Base-by-base conservation (phyloP, 2,888 invertebrate genomes). In the Xylota segnis region DNA sequence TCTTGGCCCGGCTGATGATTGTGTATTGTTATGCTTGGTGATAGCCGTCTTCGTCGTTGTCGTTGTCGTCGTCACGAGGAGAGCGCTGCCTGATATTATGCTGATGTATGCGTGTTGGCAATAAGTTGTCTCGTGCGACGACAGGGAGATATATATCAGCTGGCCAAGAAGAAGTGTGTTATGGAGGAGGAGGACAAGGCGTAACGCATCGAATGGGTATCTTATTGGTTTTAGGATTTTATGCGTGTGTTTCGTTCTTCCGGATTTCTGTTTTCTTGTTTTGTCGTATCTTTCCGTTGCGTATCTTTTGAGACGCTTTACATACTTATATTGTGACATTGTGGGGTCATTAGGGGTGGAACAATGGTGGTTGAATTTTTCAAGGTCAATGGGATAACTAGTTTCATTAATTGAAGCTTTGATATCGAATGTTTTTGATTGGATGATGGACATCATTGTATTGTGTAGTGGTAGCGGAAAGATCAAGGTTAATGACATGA, bases 141-240 rank as follows among this genome's bases (percentile, higher is more conserved):
- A 37, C 79, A 68, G 43, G 12, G 58, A 58, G 72, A 74, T 74
- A 61, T 29, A 74, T 29, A 75, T 79, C 78, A 84, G 70, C 79
- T 75, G 70, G 12, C 0, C 27, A 50, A 16, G 10, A 32, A 23
- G 56, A 37, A 54, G 50, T 12, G 12, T 18, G 23, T 43, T 43
- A 81, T 59, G 75, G 76, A 77, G 68, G 76, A 77, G 68, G 86
- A 86, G 86, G 86, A 86, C 76, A 81, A 71, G 76, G 45, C 45
- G 71, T 84, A 76, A 81, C 43, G 37, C 37, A 10, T 58, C 47
- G 56, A 32, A 34, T 43, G 75, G 75, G 59, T 83, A 78, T 65
- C 70, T 45, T 66, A 45, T 68, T 84, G 34, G 66, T 50, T 50
- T 71, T 45, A 16, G 40, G 72, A 29, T 70, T 63, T 47, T 12